phyloP scores from a whole-genome alignment of 2,888 invertebrate genomes.

The Geophilus truncorum region DNA sequence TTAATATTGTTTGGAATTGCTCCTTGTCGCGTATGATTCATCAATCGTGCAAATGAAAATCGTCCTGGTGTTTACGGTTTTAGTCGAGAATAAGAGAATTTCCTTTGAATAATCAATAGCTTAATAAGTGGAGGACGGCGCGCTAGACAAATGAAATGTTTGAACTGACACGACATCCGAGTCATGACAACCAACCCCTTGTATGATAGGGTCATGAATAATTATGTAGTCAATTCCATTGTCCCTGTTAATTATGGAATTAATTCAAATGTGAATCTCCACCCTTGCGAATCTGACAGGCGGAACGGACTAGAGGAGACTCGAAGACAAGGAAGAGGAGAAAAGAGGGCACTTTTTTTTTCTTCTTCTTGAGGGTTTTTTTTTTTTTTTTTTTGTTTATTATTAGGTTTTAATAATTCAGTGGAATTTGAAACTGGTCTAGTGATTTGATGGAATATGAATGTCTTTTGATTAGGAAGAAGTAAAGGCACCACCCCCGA shows the following conservation, averaged over 20 bases:
- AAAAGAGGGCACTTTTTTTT: background rate
- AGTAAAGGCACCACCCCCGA: background rate
- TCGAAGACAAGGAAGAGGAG: background rate
- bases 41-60: background rate
- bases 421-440: background rate
- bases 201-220: slow-evolving; percentile 12
- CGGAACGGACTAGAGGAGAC: background rate
- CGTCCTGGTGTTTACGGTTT: background rate
- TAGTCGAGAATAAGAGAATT: background rate
- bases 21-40: background rate
- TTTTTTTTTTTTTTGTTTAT: background rate
- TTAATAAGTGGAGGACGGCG: background rate
- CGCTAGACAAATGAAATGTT: slow-evolving; percentile 7
- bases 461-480: background rate
- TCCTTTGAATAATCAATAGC: background rate
- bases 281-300: slow-evolving; percentile 7
- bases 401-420: background rate
- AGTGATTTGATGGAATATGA: background rate
- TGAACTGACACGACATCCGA: slow-evolving; percentile 10
- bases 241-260: slow-evolving; percentile 16
- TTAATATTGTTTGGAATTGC: background rate
- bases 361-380: background rate
- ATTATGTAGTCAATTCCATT: slow-evolving; percentile 20
- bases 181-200: slow-evolving; percentile 7
- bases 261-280: slow-evolving; percentile 8